A percentile compares a stretch with the other conserved stretches of the same genome.
These are phyloP conservation scores for Phacellophora camtschatica DNA, from an alignment of 30 jellyfish, hydroid and myxozoan species.

Conservation along the genomic window DNA sequence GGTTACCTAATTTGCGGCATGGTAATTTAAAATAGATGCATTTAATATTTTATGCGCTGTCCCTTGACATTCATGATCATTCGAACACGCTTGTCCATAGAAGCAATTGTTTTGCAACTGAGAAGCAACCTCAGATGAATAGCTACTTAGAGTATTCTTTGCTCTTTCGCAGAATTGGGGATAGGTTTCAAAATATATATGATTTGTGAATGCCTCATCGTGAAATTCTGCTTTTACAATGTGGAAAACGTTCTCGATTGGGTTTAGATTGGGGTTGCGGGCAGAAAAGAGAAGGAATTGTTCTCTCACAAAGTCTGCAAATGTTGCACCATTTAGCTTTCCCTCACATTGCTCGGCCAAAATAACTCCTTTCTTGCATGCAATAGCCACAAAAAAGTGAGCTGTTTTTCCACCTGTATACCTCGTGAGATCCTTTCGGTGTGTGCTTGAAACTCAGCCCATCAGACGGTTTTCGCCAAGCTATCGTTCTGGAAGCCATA, in stretches of 20 bases:
- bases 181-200: not conserved
- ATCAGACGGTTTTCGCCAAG: constrained; percentile 36
- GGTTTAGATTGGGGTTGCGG: constrained; percentile 21
- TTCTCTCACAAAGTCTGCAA: constrained; percentile 37
- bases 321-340: constrained; percentile 7
- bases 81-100: constrained; percentile 27
- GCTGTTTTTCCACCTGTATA: constrained; percentile 5
- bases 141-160: no score
- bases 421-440: constrained; percentile 40
- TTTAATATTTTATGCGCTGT: constrained; percentile 17
- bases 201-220: not conserved
- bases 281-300: constrained; percentile 5
- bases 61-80: constrained; percentile 15
- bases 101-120: constrained; percentile 12
- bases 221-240: no score
- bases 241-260: no score
- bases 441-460: constrained; percentile 27
- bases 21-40: no score
- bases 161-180: constrained; percentile 4
- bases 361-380: constrained; percentile 11
- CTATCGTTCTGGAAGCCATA: constrained; percentile 44
- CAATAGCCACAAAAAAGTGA: constrained; percentile 10
- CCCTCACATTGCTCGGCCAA: constrained; percentile 47
- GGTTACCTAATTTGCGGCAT: no score
- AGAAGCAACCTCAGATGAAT: no score